Evolutionary conservation across 2,113 vertebrate genomes (phyloP).

Genomic region (Mungos mungo): DNA sequence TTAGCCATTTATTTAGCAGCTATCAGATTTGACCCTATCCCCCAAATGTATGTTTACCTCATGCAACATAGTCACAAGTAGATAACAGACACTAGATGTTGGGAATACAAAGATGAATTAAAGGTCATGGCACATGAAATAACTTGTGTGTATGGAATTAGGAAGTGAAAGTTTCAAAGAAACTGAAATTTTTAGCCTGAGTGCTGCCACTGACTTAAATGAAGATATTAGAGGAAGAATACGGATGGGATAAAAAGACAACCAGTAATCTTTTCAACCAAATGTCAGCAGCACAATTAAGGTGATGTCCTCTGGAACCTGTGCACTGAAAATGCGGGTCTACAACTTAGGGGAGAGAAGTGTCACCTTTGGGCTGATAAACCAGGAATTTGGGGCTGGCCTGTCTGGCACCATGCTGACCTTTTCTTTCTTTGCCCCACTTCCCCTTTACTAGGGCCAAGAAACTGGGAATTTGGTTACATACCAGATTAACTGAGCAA

Average conservation of each 20-base stretch:
- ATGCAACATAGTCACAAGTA: background rate
- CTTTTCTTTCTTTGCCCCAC: background rate
- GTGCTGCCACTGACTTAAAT: background rate
- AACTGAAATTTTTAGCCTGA: background rate
- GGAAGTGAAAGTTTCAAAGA: background rate
- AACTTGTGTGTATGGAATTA: background rate
- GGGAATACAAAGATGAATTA: background rate
- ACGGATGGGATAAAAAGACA: background rate
- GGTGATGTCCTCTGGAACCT: background rate
- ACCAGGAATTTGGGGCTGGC: background rate
- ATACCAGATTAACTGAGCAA: background rate
- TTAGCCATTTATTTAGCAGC: background rate
- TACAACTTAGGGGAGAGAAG: background rate
- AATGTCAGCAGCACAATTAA: background rate
- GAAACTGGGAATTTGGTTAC: background rate
- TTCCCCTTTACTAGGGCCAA: background rate
- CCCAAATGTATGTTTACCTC: background rate
- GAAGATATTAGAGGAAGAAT: slow-evolving; percentile 3
- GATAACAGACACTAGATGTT: background rate
- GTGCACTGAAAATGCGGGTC: background rate
- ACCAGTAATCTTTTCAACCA: background rate
- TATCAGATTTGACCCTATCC: background rate
- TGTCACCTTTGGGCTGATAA: background rate
- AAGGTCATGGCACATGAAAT: background rate
- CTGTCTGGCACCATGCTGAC: background rate